A percentile compares a stretch with the other conserved stretches of the same genome.
These are phyloP conservation scores for Mormyrus proboscirostris DNA, from an alignment of 2,797 vertebrate genomes.

Conservation along the genomic window DNA sequence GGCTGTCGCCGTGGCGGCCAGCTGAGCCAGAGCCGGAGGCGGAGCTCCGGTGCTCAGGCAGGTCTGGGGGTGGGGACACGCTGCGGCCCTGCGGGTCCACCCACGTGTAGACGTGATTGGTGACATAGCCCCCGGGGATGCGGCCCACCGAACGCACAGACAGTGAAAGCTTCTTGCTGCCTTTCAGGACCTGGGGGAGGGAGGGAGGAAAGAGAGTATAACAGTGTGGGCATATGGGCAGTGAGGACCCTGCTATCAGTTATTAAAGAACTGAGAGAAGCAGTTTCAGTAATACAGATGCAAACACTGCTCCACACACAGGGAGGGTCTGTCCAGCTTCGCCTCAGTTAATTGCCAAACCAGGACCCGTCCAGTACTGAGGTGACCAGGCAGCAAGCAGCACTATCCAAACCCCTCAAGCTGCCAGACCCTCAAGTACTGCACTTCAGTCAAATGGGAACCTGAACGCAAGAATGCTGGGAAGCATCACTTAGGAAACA, in stretches of 20 bases:
- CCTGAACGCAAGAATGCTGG: not conserved
- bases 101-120: slow-evolving; percentile 92
- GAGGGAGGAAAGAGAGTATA: not conserved
- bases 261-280: not conserved
- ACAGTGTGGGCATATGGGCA: not conserved
- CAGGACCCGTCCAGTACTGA: not conserved
- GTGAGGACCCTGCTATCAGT: not conserved
- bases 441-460: not conserved
- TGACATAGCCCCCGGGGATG: slow-evolving; percentile 85
- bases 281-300: not conserved
- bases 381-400: slow-evolving; percentile 4
- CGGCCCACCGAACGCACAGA: slow-evolving; percentile 79
- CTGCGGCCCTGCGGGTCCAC: slow-evolving; percentile 75
- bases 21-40: slow-evolving; percentile 33
- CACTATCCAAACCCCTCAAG: not conserved
- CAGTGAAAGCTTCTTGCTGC: slow-evolving; percentile 81
- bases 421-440: not conserved
- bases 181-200: slow-evolving; percentile 77
- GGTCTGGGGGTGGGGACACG: slow-evolving; percentile 72
- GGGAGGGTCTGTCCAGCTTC: not conserved
- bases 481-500: not conserved
- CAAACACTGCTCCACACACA: not conserved
- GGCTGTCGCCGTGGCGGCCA: slow-evolving; percentile 63
- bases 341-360: not conserved
- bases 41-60: slow-evolving; percentile 66